These are phyloP conservation scores for Cairina moschata DNA, from an alignment of 2,113 vertebrate genomes.

Conservation along the genomic window DNA sequence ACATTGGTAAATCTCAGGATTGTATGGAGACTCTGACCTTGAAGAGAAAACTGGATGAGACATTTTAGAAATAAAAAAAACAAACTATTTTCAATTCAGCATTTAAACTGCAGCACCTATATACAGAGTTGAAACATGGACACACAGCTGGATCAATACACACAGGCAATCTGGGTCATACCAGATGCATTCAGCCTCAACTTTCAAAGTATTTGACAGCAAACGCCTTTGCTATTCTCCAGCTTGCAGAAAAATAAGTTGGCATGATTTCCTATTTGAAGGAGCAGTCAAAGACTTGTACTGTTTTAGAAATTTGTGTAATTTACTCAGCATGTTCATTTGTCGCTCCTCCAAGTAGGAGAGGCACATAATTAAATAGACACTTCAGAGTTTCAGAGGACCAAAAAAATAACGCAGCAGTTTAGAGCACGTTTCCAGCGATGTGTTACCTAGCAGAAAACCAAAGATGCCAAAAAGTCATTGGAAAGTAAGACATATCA, in stretches of 20 bases:
- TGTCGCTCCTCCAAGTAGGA: conserved; percentile 2
- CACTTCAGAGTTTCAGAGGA: neutral
- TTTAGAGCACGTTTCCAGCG: neutral
- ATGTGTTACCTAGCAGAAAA: neutral
- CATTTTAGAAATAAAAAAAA: neutral
- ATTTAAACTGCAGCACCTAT: neutral
- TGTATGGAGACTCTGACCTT: neutral
- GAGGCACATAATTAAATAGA: neutral
- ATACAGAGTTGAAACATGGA: neutral
- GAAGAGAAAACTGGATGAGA: neutral
- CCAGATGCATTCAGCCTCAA: neutral
- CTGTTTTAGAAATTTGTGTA: neutral
- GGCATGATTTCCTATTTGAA: no score
- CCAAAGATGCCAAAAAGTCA: neutral
- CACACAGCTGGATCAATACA: neutral
- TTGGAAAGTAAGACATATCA: neutral
- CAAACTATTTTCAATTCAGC: neutral
- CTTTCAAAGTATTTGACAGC: neutral
- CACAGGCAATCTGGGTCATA: neutral
- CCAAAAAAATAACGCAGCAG: neutral
- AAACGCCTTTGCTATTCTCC: neutral
- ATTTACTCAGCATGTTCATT: conserved; percentile 47
- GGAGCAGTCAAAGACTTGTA: neutral
- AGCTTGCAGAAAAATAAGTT: neutral
- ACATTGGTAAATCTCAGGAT: neutral